Conservation (phyloP, 2,113 vertebrate genomes). For the Tychaedon coryphoeus region DNA sequence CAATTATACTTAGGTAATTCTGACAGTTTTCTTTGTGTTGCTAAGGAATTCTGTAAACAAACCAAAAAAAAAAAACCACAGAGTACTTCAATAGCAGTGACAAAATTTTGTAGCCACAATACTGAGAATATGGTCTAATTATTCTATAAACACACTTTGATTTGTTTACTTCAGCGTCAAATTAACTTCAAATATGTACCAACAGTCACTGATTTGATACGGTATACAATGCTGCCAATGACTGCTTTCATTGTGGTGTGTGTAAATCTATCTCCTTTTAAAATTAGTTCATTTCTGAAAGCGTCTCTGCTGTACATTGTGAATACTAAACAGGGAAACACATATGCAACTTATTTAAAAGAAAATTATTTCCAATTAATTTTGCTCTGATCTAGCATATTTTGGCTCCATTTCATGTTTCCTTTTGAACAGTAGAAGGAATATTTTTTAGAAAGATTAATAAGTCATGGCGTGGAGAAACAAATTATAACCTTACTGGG, state of each 20-base stretch:
- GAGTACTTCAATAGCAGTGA: slow-evolving; percentile 67
- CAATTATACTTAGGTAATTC: slow-evolving; percentile 29
- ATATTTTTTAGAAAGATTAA: slow-evolving; percentile 37
- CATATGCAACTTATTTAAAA: slow-evolving; percentile 69
- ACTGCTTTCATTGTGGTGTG: slow-evolving; percentile 20
- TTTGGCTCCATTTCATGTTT: slow-evolving; percentile 24
- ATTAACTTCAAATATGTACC: slow-evolving; percentile 77
- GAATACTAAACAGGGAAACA: slow-evolving; percentile 60
- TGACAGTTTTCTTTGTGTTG: slow-evolving; percentile 72
- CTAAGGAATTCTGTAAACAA: slow-evolving; percentile 73
- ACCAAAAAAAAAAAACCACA: slow-evolving; percentile 49
- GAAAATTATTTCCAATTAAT: slow-evolving; percentile 62
- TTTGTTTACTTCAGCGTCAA: slow-evolving; percentile 82
- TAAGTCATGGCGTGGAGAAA: slow-evolving; percentile 32
- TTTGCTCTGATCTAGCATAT: not conserved
- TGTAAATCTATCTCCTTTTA: slow-evolving; percentile 55
- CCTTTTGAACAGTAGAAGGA: slow-evolving; percentile 33
- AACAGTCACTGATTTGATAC: slow-evolving; percentile 71
- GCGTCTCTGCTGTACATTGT: not conserved
- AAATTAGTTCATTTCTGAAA: slow-evolving; percentile 56
- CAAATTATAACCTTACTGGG: slow-evolving; percentile 5
- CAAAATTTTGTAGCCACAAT: slow-evolving; percentile 71
- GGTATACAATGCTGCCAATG: slow-evolving; percentile 46
- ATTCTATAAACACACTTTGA: slow-evolving; percentile 81
- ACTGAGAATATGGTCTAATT: slow-evolving; percentile 75